Conservation (phyloP, 2,113 vertebrate genomes). For the Rostratula benghalensis region DNA sequence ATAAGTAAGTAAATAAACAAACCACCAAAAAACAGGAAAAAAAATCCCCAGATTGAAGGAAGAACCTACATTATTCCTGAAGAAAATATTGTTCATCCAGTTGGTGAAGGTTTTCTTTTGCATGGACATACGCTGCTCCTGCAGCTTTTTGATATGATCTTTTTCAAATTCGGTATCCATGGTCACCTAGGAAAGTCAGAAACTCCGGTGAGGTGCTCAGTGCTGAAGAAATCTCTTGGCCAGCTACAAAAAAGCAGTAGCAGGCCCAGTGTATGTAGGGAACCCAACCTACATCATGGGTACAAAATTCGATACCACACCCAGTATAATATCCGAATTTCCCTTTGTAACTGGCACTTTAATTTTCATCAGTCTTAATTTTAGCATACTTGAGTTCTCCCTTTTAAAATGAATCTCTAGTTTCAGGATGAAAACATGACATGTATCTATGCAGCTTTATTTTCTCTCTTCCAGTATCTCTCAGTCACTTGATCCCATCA, state of each 20-base stretch:
- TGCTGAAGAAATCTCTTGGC: neutral
- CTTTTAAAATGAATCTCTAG: neutral
- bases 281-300: neutral
- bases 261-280: neutral
- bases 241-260: neutral
- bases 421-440: neutral
- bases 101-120: constrained; percentile 96
- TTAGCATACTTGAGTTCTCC: neutral
- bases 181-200: neutral
- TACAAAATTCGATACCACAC: neutral
- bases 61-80: constrained; percentile 75
- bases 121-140: constrained; percentile 84
- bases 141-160: constrained; percentile 83
- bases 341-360: constrained; percentile 3
- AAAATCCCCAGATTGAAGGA: neutral
- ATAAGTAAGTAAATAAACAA: neutral
- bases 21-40: neutral
- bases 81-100: constrained; percentile 90
- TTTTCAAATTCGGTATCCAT: constrained; percentile 82
- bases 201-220: neutral
- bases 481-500: neutral
- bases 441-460: neutral
- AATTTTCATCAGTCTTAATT: neutral
- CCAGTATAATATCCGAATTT: neutral
- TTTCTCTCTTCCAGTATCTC: neutral